Evolutionary conservation across 2,888 invertebrate species (phyloP), one percentile per base, ranked within the genome.

Genomic region (Ischnura elegans): DNA sequence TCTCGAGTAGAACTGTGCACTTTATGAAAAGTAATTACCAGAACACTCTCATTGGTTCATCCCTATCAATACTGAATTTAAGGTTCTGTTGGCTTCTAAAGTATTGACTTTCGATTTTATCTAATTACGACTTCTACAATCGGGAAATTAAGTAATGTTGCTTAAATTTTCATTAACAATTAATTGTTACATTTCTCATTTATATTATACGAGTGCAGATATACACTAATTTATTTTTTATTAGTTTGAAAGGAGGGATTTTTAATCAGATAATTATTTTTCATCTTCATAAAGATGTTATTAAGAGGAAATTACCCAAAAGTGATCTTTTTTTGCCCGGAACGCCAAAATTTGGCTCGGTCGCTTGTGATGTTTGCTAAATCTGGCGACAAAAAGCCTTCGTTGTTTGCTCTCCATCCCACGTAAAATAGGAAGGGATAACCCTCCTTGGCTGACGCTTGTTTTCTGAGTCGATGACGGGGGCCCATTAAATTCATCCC

Each of bases 401-500:
- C n/a, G 36, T 76, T 76, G 29, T 36, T 76, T 76, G 29, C 36
- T 36, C 10, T 87, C 16, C 36, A 29, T 47, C 19, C 51, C 87
- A 25, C 46, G 29, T 42, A 5, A 87, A 87, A 51, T 42, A 36
- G 51, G 87, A n/a, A 36, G 29, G 51, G 87, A 87, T 51, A 36
- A 42, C 87, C 51, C 25, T 51, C 51, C 36, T 47, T 36, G 51
- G 21, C 42, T 0, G 51, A 16, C 43, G 90, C 61, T 90, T 90
- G 55, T 61, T 42, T 55, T 87, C 55, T 46, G 13, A 87, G 42
- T 42, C 90, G 43, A 43, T 42, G 61, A 61, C 61, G 43, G 61
- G 61, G 43, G 66, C 61, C 43, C 43, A 90, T 90, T 90, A 90
- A 90, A 90, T 90, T 90, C 90, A 61, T 55, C 61, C 45, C 90